Percentiles rank a stretch among this genome's conserved stretches.
Conservation (phyloP, 2,797 vertebrate genomes). For the Sebastes itinus region DNA sequence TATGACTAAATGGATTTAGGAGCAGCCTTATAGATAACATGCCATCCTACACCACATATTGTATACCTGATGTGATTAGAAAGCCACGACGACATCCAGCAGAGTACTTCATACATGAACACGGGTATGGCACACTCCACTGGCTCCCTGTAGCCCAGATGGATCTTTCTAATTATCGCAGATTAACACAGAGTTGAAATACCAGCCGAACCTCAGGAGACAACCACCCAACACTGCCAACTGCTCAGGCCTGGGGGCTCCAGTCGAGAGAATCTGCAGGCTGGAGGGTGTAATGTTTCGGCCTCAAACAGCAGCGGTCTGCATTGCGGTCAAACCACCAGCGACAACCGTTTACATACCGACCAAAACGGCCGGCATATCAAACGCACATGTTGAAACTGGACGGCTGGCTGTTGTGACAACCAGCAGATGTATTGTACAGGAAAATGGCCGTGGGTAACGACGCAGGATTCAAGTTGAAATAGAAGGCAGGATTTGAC, state of each 20-base stretch:
- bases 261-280: background rate
- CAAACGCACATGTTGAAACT: slow-evolving; percentile 33
- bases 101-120: slow-evolving; percentile 17
- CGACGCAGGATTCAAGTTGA: slow-evolving; percentile 3
- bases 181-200: slow-evolving; percentile 32
- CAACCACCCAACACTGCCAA: slow-evolving; percentile 9
- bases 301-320: slow-evolving; percentile 15
- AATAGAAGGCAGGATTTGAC: slow-evolving; percentile 12
- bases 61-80: slow-evolving; percentile 36
- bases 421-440: slow-evolving; percentile 31
- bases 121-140: slow-evolving; percentile 4
- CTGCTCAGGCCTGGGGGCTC: background rate
- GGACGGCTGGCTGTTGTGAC: slow-evolving; percentile 49
- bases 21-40: background rate
- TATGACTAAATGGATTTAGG: background rate
- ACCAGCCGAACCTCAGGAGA: slow-evolving; percentile 35
- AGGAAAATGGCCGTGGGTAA: slow-evolving; percentile 10
- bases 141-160: slow-evolving; percentile 22
- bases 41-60: slow-evolving; percentile 5
- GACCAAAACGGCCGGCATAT: slow-evolving; percentile 19
- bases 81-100: background rate
- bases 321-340: slow-evolving; percentile 35
- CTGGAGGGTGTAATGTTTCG: slow-evolving; percentile 21
- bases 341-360: slow-evolving; percentile 59
- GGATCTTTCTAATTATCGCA: slow-evolving; percentile 32